Base-by-base conservation (phyloP, 1,140 invertebrate genomes). In the Hestina assimilis region DNA sequence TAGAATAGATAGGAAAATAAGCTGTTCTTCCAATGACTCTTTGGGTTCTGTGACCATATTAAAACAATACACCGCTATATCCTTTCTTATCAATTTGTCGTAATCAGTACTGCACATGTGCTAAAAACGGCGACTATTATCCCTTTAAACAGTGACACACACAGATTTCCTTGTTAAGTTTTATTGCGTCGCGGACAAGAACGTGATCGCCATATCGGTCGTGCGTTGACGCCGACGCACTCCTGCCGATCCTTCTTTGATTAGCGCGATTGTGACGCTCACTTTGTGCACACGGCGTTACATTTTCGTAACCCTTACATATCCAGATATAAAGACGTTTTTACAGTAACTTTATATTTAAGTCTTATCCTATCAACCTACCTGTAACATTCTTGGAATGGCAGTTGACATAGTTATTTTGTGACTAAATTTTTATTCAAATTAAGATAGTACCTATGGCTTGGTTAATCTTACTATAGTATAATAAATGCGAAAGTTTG, bases 131-230 rank as follows among this genome's bases (percentile, higher is more conserved):
- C 15, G 33, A 41, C 50, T 52, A 63, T 45, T 61, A 62, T 61
- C 56, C 61, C 42, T 61, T 60, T 45, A 58, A 46, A 48, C n/a
- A 52, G 28, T 53, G 51, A 17, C 24, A 28, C 55, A 58, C 51
- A 63, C 67, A 63, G 56, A 33, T 61, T 71, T 66, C 71, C 65
- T 71, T 58, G 62, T 60, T 20, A 41, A 60, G 64, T 54, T 64
- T 68, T 64, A 67, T 54, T 61, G 63, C 61, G 51, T 57, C 42
- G 57, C 40, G 40, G 55, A 68, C 63, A 48, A 71, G 63, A 63
- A 70, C 68, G 65, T 74, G 63, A 66, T 69, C 56, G 35, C 63
- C 66, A 69, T 69, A 66, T 53, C 63, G 23, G 62, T 38, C 33
- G 15, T 61, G 58, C 33, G 53, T 47, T 60, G 60, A 63, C 63